phyloP scores from a whole-genome alignment of 2,797 vertebrate genomes.

The Lerista edwardsae region DNA sequence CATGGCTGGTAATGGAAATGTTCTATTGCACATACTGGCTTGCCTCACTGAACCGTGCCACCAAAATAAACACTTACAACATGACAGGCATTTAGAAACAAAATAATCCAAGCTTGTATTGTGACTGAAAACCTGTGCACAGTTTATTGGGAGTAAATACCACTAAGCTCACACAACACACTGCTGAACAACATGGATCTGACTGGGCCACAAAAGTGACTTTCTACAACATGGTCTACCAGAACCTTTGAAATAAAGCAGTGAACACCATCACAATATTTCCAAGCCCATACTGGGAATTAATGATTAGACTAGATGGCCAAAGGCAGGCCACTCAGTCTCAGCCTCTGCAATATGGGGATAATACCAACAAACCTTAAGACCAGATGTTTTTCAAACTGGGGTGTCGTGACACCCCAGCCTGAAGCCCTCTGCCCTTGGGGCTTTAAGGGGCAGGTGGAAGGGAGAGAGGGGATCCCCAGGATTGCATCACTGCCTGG shows the following conservation, averaged over 20 bases:
- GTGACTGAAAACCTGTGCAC: not conserved
- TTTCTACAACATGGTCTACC: not conserved
- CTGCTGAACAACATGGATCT: not conserved
- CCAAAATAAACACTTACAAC: not conserved
- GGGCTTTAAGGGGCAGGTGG: no score
- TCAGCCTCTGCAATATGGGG: not conserved
- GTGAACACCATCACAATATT: not conserved
- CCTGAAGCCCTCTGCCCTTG: no score
- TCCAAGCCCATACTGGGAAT: not conserved
- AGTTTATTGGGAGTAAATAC: not conserved
- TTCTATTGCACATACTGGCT: not conserved
- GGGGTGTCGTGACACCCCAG: no score
- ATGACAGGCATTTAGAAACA: conserved; percentile 14
- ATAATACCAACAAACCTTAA: not conserved
- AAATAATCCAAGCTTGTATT: not conserved
- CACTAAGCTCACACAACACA: not conserved
- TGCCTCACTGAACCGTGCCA: not conserved
- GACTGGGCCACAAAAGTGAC: not conserved
- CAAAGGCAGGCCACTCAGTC: not conserved
- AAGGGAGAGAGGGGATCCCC: no score
- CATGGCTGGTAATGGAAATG: not conserved
- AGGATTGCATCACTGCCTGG: no score
- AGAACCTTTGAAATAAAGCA: not conserved
- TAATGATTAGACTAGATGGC: not conserved
- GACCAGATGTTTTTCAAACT: no score